Conservation (phyloP, 1,140 invertebrate species). For the Ips typographus region DNA sequence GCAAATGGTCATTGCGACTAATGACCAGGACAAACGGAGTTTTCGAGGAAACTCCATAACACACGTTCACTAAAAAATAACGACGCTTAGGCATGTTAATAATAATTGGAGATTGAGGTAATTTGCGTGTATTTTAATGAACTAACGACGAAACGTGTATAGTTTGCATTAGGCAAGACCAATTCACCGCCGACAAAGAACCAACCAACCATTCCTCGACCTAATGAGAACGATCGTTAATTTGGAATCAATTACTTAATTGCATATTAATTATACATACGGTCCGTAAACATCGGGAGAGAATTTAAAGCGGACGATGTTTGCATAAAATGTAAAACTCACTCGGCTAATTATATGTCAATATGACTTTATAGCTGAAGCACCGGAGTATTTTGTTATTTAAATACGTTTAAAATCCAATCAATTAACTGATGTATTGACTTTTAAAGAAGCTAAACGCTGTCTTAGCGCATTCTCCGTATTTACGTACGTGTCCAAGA, state of each 20-base stretch:
- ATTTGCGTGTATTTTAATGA: too few relatives aligned
- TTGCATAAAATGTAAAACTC: constrained; percentile 21
- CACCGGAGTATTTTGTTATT: constrained; percentile 35
- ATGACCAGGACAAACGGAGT: too few relatives aligned
- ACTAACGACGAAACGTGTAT: not conserved
- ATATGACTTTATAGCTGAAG: constrained; percentile 27
- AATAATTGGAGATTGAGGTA: too few relatives aligned
- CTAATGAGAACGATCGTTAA: constrained; percentile 15
- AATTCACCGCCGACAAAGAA: constrained; percentile 9
- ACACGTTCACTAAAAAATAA: too few relatives aligned
- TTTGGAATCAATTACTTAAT: constrained; percentile 20
- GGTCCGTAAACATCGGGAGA: constrained; percentile 22
- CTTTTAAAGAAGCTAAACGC: constrained; percentile 39
- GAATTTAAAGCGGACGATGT: constrained; percentile 26
- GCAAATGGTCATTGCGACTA: too few relatives aligned
- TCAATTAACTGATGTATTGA: constrained; percentile 41
- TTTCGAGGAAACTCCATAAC: too few relatives aligned
- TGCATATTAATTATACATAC: constrained; percentile 17
- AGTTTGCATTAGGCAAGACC: constrained; percentile 11
- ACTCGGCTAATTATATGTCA: constrained; percentile 38
- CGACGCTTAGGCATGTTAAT: too few relatives aligned
- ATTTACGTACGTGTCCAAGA: constrained; percentile 43
- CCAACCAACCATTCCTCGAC: constrained; percentile 1
- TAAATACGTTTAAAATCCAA: constrained; percentile 42
- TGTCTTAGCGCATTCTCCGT: constrained; percentile 26